Evolutionary conservation across 2,888 invertebrate species (phyloP), one percentile per base, ranked within the genome.

Genomic region (Ophion ellenae): DNA sequence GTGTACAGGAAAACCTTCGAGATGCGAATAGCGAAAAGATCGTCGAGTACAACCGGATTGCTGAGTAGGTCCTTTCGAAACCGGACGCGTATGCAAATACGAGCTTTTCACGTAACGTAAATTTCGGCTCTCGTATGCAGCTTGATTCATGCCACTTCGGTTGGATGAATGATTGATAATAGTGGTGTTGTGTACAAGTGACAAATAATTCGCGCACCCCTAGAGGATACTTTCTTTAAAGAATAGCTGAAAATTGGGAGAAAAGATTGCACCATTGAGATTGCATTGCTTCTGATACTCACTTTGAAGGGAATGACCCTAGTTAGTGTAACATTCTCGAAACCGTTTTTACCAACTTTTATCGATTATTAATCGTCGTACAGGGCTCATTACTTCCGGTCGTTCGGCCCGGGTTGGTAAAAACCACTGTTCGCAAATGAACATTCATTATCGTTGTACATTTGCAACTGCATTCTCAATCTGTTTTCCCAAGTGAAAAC

Each of bases 401-500:
- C 36, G 64, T 10, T 32, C 10, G 24, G 14, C 4, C 1, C 5
- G 7, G 28, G 64, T 66, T 66, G 64, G 10, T 32, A 11, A 32
- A 17, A 66, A 66, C 47, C 47, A 47, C 4, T 40, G 40, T 40
- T 40, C 40, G 40, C 17, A 11, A 10, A 11, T 47, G 47, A 14
- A 14, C 3, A 11, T 47, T 47, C 14, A 1, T 10, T 47, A 47
- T 47, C 14, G 47, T 4, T 3, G 11, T 14, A 11, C 2, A 47
- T 47, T 47, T 11, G 47, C 47, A 47, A 47, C 17, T 47, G 10
- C 47, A 47, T 47, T 14, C 14, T 10, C 10, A 47, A 80, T 80
- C 73, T 66, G 17, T 80, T 80, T 59, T 80, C 80, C 66, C 80
- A 80, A 80, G 17, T 7, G 20, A 79, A 57, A 57, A 73, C 64